Evolutionary conservation across 1,140 invertebrate species (phyloP).

Genomic region (Bursaphelenchus mucronatus): DNA sequence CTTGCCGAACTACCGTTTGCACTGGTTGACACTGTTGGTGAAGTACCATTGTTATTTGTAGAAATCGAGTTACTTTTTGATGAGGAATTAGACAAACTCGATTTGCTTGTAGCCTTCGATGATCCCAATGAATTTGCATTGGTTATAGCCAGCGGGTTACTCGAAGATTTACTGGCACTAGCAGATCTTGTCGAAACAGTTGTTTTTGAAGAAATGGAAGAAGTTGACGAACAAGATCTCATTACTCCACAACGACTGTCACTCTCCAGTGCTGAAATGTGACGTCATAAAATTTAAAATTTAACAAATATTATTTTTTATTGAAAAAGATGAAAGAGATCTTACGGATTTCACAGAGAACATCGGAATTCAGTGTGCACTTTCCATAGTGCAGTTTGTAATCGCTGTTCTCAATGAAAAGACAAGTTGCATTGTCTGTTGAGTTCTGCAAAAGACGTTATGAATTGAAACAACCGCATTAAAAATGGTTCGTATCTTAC

Average conservation of each 20-base stretch:
- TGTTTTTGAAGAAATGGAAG: neutral
- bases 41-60: neutral
- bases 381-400: constrained; percentile 21
- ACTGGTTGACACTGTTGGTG: too few relatives aligned
- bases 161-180: neutral
- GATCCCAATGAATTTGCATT: neutral
- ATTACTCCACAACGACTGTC: constrained; percentile 3
- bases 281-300: neutral
- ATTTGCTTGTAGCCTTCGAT: neutral
- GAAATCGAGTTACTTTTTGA: neutral
- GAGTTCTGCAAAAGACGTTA: constrained; percentile 12
- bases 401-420: constrained; percentile 15
- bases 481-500: neutral
- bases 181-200: neutral
- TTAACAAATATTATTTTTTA: neutral
- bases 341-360: constrained; percentile 21
- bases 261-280: neutral
- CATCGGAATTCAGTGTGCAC: constrained; percentile 4
- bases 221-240: constrained; percentile 2
- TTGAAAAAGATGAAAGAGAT: constrained; percentile 1
- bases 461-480: neutral
- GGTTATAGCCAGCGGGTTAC: neutral
- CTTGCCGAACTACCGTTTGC: too few relatives aligned
- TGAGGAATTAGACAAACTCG: neutral
- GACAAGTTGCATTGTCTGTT: constrained; percentile 2